A percentile compares a stretch with the other conserved stretches of the same genome.
These are phyloP conservation scores for Caenorhabditis sulstoni DNA, from an alignment of 2,888 invertebrate genomes.

Conservation along the genomic window DNA sequence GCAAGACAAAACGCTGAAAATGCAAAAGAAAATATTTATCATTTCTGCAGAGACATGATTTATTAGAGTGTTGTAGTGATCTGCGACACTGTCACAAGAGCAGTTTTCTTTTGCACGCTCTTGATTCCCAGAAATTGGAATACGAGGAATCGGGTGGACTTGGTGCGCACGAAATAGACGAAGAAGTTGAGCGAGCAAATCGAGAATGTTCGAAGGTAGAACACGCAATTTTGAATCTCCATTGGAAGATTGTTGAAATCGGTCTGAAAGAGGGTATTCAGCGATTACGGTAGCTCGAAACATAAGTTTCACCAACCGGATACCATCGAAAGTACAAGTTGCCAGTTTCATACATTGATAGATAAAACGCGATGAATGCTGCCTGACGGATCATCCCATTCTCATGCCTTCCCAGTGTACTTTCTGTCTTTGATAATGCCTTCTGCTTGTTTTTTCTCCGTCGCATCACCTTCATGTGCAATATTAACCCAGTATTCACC, in stretches of 20 bases:
- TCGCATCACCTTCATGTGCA: slow-evolving; percentile 3
- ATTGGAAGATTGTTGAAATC: background rate
- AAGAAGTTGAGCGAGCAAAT: slow-evolving; percentile 28
- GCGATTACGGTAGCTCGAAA: too few species aligned
- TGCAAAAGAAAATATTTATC: too few species aligned
- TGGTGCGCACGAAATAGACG: slow-evolving; percentile 20
- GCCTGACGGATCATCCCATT: slow-evolving; percentile 6
- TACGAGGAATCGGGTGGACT: slow-evolving; percentile 8
- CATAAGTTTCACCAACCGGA: too few species aligned
- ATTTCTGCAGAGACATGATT: too few species aligned
- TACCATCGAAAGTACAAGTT: background rate
- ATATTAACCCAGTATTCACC: background rate
- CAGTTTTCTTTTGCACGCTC: too few species aligned
- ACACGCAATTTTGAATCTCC: slow-evolving; percentile 11
- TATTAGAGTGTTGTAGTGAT: background rate
- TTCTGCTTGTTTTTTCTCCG: too few species aligned
- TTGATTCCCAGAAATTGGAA: background rate
- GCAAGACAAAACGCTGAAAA: background rate
- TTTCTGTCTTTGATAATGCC: background rate
- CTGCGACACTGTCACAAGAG: background rate
- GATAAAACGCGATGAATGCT: background rate
- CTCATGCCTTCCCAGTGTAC: background rate
- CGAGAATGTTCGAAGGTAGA: slow-evolving; percentile 7
- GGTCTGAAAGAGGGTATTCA: too few species aligned
- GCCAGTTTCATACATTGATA: background rate